phyloP scores from a whole-genome alignment of 2,797 vertebrate species.

The Triplophysa bombifrons region DNA sequence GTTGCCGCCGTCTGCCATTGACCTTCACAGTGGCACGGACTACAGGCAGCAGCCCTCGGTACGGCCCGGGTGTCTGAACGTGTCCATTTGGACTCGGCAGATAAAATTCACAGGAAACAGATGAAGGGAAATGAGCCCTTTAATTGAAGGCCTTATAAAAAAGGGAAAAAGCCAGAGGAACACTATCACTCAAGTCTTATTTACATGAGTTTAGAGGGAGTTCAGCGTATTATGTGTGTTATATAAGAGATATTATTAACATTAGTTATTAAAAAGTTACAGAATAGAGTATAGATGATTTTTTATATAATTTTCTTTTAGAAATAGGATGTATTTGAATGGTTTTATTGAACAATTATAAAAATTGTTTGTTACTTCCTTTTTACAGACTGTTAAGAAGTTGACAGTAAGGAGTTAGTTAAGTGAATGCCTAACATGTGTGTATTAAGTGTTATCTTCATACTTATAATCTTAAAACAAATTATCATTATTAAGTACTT shows the following conservation, averaged over 20 bases:
- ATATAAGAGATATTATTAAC: background rate
- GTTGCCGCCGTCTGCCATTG: constrained; percentile 52
- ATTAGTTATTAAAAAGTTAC: no score
- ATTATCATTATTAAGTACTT: no score
- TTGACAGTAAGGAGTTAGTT: no score
- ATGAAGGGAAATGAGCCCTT: constrained; percentile 76
- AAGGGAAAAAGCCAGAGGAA: constrained; percentile 42
- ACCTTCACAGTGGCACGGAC: constrained; percentile 71
- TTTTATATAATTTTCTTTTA: no score
- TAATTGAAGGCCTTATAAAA: constrained; percentile 72
- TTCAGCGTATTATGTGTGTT: background rate
- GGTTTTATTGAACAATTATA: no score
- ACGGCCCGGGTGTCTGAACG: constrained; percentile 48
- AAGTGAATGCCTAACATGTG: no score
- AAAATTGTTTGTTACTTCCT: no score
- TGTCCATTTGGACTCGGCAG: constrained; percentile 65
- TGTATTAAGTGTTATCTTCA: no score
- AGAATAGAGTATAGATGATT: no score
- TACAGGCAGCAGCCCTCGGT: constrained; percentile 46
- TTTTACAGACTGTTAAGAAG: no score
- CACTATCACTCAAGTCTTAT: constrained; percentile 26
- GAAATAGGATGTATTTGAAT: no score
- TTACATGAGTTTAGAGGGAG: constrained; percentile 52
- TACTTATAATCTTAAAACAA: no score
- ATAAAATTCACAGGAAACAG: constrained; percentile 67